Evolutionary conservation across 2,797 vertebrate species (phyloP), one percentile per base, ranked within the genome.

Genomic region (Hozukius guyotensis): DNA sequence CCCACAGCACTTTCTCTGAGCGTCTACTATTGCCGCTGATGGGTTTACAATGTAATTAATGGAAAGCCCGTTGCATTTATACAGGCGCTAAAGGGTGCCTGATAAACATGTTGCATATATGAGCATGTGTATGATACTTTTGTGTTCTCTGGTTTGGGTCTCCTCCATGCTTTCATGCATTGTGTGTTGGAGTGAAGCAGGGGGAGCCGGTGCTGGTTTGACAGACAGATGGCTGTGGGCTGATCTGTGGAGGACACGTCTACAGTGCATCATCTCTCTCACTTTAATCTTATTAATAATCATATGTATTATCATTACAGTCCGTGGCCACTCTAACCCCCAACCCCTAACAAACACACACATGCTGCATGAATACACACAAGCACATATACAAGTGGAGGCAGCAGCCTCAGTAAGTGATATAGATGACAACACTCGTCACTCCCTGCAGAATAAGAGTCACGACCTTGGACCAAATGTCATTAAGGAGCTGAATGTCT

Each of bases 281-380:
- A 86, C 84, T 82, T 84, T 91, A 92, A 92, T 82, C 67, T 68
- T 83, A 90, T 92, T 89, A 90, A 91, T 91, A 90, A 90, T 82
- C 82, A 83, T 82, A 94, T 92, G 77, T 92, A 88, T 92, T 91
- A 90, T 88, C 88, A 86, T 94, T 94, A 92, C 78, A 77, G 80
- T 89, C 87, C 29, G 55, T 24, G 77, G 61, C 75, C 83, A 75
- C 78, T 87, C 66, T 32, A 27, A 49, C 24, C 63, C 70, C 64
- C 20, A 9, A 12, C 5, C 38, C 5, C n/a, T 16, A 29, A 72
- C 55, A 46, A 3, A 20, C 16, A 66, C 38, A 29, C 24, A 49
- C 38, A 64, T 14, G 36, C 55, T 36, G 36, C 55, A 75, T 46
- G 18, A 57, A 70, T 13, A 65, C 69, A 68, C 72, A 81, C 57